Conservation (phyloP, 2,888 invertebrate genomes). For the Nomada goodeniana region DNA sequence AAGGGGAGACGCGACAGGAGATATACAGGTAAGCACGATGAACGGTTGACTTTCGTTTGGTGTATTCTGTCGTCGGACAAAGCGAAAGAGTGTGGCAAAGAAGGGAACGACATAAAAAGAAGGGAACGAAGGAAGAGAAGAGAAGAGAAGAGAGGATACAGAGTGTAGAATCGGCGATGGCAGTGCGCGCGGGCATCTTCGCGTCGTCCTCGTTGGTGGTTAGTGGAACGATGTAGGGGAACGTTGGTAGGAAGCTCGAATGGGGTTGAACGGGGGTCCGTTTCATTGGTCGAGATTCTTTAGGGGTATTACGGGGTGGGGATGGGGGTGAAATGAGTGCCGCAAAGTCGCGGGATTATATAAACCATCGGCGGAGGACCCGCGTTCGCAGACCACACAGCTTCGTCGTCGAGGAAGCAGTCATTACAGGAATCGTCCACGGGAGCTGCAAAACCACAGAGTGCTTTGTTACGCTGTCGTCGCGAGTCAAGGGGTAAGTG, state of each 20-base stretch:
- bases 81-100: not conserved
- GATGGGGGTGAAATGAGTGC: constrained; percentile 68
- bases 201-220: constrained; percentile 54
- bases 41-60: no score
- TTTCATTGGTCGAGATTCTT: constrained; percentile 77
- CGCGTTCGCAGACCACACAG: constrained; percentile 76
- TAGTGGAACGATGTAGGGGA: constrained; percentile 26
- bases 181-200: constrained; percentile 22
- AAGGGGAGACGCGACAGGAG: no score
- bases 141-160: not conserved
- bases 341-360: constrained; percentile 79
- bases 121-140: not conserved
- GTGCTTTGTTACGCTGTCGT: not conserved
- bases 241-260: constrained; percentile 57
- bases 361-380: constrained; percentile 76
- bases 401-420: constrained; percentile 65
- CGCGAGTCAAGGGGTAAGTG: not conserved
- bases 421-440: not conserved
- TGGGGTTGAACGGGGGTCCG: constrained; percentile 61
- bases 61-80: no score
- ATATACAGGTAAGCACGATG: no score
- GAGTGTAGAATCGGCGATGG: not conserved
- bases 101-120: not conserved
- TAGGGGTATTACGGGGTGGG: constrained; percentile 67
- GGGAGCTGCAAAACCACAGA: not conserved